Evolutionary conservation across 2,797 vertebrate species (phyloP).

Genomic region (Hapalemur alaotrensis): DNA sequence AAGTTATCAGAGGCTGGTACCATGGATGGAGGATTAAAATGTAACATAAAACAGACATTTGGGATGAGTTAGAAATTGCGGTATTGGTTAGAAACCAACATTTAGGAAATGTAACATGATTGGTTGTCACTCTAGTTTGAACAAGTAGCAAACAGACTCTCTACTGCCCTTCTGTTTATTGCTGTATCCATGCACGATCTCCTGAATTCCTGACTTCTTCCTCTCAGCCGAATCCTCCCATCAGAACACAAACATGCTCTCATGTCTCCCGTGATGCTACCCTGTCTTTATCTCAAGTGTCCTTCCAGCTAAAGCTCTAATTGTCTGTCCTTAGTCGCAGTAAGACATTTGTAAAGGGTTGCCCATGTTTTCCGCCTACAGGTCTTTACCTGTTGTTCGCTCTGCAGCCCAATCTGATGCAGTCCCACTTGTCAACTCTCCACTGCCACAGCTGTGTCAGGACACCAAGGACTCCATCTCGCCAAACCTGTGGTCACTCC

Average conservation of each 20-base stretch:
- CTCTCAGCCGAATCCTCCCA: background rate
- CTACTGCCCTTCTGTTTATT: no score
- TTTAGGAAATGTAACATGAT: background rate
- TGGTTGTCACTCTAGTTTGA: background rate
- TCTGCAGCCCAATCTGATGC: background rate
- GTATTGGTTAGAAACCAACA: background rate
- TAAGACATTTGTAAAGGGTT: no score
- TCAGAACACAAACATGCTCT: background rate
- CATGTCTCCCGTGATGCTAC: no score
- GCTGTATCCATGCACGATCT: background rate
- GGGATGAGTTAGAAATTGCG: background rate
- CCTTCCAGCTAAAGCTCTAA: background rate
- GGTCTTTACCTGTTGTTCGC: background rate
- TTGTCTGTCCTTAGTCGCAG: no score
- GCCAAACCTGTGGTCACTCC: background rate
- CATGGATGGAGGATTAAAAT: accelerated
- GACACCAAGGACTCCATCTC: accelerated
- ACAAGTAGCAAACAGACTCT: background rate
- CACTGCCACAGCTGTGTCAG: background rate
- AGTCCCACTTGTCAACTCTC: background rate
- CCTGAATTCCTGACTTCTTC: background rate
- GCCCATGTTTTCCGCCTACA: background rate
- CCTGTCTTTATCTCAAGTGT: background rate
- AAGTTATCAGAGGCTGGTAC: background rate
- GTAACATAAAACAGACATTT: accelerated